A percentile compares a stretch with the other conserved stretches of the same genome.
phyloP scores from a whole-genome alignment of 2,113 vertebrate species.

The Cathartes aura region DNA sequence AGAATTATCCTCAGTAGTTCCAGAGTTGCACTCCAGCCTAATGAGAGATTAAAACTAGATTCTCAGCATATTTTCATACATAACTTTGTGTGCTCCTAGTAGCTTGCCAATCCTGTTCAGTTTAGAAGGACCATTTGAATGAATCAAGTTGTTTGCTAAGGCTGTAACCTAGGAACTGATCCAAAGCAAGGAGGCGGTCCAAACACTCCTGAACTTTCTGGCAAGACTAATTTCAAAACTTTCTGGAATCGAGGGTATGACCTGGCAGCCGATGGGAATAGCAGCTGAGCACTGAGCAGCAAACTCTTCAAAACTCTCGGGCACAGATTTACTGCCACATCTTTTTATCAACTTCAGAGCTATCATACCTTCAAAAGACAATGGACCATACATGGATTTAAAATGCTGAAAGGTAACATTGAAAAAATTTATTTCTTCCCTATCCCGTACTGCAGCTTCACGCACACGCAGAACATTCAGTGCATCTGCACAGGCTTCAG shows the following conservation, averaged over 20 bases:
- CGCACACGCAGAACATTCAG: accelerated
- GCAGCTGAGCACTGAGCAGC: background rate
- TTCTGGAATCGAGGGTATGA: background rate
- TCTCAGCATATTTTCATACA: background rate
- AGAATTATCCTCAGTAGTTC: background rate
- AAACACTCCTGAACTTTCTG: background rate
- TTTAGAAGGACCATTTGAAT: background rate
- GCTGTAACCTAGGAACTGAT: background rate
- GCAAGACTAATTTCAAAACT: background rate
- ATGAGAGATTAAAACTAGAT: background rate
- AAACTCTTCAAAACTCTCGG: background rate
- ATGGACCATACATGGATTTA: background rate
- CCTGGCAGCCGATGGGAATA: background rate
- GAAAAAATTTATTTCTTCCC: background rate
- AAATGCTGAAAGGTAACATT: background rate
- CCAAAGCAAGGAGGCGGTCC: background rate
- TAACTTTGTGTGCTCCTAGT: background rate
- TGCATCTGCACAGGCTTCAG: background rate
- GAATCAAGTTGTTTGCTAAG: background rate
- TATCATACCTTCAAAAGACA: background rate
- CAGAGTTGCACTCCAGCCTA: background rate
- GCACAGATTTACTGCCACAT: background rate
- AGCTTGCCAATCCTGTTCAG: background rate
- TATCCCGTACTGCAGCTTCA: background rate
- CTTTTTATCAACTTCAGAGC: background rate